Evolutionary conservation across 2,797 vertebrate genomes (phyloP), one percentile per base, ranked within the genome.

Genomic region (Cossypha heuglini): DNA sequence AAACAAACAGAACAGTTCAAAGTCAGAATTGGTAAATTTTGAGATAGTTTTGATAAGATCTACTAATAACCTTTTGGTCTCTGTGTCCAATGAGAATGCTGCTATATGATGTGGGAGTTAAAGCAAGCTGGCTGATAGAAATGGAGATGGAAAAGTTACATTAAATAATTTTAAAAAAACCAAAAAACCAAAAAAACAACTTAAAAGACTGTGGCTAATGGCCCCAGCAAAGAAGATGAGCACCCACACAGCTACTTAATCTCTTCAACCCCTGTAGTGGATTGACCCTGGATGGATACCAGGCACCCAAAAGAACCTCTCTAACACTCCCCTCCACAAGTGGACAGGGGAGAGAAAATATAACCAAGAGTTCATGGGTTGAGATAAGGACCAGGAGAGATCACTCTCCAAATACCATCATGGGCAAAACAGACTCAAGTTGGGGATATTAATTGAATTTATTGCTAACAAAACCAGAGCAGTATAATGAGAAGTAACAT

Each of bases 371-470:
- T 52, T 59, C 54, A 68, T 18, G 38, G 54, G 28, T 59, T 68
- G 54, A 85, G 54, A 52, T 52, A 76, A 68, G 38, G 16, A 29
- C 24, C 0, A 0, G 38, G 28, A 76, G 28, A 59, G 15, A 38
- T 45, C 46, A 67, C 10, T 52, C n/a, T 16, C 13, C 38, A 52
- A 45, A 59, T 6, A 29, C 10, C 0, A 0, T 19, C 45, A 25
- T 9, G 10, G 46, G 24, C 54, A 67, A 51, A 76, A 33, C 38
- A 38, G 16, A 45, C 18, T 59, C 38, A 16, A 1, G 13, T 38
- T 59, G 8, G 13, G 45, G 16, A 16, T 52, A 67, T 52, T n/a
- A 19, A 51, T 1, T 38, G 28, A 37, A 59, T 67, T 43, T 58
- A 51, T 67, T 67, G 24, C 38, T 28, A 28, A 59, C 4, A 52